Percentiles rank a stretch among this genome's conserved stretches.
These are phyloP conservation scores for Zeugodacus cucurbitae DNA, from an alignment of 1,140 invertebrate species.

Conservation along the genomic window DNA sequence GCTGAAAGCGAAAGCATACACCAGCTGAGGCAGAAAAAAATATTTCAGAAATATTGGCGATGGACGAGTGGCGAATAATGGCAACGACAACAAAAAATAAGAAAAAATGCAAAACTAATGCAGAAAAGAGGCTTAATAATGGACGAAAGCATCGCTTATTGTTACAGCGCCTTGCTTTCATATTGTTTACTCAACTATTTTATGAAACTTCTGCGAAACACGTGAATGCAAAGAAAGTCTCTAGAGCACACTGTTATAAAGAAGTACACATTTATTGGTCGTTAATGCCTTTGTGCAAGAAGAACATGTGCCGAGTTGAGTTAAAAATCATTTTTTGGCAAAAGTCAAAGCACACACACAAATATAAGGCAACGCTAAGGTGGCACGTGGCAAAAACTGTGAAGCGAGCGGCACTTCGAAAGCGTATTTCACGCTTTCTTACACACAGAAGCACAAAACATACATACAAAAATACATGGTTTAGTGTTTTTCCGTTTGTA, in stretches of 20 bases:
- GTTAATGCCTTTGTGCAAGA: not conserved
- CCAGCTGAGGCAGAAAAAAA: not conserved
- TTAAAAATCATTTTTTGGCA: not conserved
- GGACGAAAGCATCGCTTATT: not conserved
- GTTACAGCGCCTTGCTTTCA: not conserved
- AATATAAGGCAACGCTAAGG: not conserved
- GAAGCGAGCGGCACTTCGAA: not conserved
- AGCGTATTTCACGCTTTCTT: too few relatives aligned
- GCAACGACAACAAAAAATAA: not conserved
- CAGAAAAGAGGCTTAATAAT: not conserved
- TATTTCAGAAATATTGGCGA: not conserved
- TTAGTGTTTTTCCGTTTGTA: not conserved
- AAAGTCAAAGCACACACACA: not conserved
- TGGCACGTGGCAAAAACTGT: not conserved
- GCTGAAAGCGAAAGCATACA: not conserved
- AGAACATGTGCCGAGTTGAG: not conserved
- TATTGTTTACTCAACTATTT: not conserved
- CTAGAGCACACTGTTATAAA: not conserved
- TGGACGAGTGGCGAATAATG: not conserved
- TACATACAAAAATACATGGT: not conserved
- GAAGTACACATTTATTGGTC: not conserved
- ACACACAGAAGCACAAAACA: too few relatives aligned
- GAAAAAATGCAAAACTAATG: not conserved
- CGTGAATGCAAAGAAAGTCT: not conserved
- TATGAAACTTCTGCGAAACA: not conserved